Evolutionary conservation across 2,888 invertebrate genomes (phyloP), one percentile per base, ranked within the genome.

Genomic region (Drosophila suboccidentalis): DNA sequence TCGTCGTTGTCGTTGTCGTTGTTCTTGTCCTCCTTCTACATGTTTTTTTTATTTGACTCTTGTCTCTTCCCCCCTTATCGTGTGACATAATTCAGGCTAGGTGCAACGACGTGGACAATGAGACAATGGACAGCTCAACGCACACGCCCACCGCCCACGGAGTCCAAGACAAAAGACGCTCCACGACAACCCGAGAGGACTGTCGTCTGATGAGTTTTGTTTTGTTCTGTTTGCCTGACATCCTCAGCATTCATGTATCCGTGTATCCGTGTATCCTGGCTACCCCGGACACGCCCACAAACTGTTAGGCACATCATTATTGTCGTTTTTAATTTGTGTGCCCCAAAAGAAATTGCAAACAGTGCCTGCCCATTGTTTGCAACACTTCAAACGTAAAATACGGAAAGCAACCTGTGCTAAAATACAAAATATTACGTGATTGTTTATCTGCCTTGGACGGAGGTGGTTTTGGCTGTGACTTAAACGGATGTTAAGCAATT

Each of bases 61-160:
- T 38, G 43, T 3, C 38, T n/a, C 9, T 9, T 26, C 26, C 9
- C 47, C 36, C 59, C 22, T 46, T 51, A 41, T 55, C 81, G 76
- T 87, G 90, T 90, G 90, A 90, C 90, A 90, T 84, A 89, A 90
- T 90, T 90, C 81, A 68, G 75, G 73, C 73, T 68, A 86, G 85
- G 79, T 83, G 87, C 86, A 86, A 75, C 86, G 71, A 66, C 66
- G 62, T 71, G 79, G 74, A 81, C 84, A 83, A 87, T 74, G 72
- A 63, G 69, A 76, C 83, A 83, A 87, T 84, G 82, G 82, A 58
- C 82, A 76, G 74, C 75, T 62, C 71, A 73, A 69, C 82, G 75
- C 71, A 64, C 73, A 71, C 78, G 64, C 67, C 68, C 68, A 68
- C 65, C 53, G 49, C 49, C 69, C 61, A 34, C 26, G 38, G 8